Percentiles rank a stretch among this genome's conserved stretches.
Conservation (phyloP, 2,113 vertebrate genomes). For the Copsychus sechellarum region DNA sequence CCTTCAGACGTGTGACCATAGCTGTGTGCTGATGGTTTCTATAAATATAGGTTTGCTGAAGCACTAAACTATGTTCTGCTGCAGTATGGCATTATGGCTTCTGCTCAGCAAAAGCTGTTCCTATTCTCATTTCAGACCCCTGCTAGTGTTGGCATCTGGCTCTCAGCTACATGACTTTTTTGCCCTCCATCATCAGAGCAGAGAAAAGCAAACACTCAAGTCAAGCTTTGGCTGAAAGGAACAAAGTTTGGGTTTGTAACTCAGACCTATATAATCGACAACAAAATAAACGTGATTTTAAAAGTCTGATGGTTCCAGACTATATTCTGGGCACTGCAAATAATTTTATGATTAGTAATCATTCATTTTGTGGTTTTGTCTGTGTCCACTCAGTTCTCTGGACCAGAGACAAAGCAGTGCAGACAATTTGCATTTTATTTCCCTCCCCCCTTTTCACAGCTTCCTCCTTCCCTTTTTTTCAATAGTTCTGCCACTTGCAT, state of each 20-base stretch:
- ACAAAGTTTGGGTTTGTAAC: background rate
- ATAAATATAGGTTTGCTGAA: conserved; percentile 32
- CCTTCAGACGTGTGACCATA: conserved; percentile 33
- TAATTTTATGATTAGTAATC: background rate
- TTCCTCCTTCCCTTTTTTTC: background rate
- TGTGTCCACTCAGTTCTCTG: background rate
- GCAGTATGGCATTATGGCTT: conserved; percentile 13
- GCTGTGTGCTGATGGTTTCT: conserved; percentile 12
- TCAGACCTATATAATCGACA: background rate
- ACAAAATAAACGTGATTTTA: background rate
- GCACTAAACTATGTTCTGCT: background rate
- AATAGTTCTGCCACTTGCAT: background rate
- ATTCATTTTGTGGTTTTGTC: background rate
- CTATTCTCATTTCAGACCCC: conserved; percentile 14
- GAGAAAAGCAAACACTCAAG: background rate
- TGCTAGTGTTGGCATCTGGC: conserved; percentile 4
- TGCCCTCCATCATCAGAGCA: background rate
- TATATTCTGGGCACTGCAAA: background rate
- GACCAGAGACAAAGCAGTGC: background rate
- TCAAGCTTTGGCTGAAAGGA: background rate
- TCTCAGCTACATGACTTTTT: background rate
- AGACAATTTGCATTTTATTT: background rate
- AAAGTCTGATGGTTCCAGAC: background rate
- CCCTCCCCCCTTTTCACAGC: background rate
- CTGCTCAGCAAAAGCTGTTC: conserved; percentile 35